Base-by-base conservation (phyloP, 2,888 invertebrate species). In the Cephus runcator region DNA sequence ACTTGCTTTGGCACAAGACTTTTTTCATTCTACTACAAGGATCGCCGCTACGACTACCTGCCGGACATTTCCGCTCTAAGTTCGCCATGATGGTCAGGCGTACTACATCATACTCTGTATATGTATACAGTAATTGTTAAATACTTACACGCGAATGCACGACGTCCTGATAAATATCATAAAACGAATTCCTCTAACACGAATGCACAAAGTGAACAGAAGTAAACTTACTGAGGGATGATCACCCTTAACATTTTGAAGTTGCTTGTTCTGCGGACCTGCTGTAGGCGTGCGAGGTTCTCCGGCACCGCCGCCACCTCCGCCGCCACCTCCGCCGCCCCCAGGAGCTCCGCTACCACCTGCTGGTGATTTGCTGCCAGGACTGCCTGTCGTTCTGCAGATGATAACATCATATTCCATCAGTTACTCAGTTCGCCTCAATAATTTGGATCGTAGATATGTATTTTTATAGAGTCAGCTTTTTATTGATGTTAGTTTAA, bases 221-320 rank as follows among this genome's bases (percentile, higher is more conserved):
- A 35, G 23, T 79, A 69, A 88, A 93, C 95, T 94, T 93, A 96
- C 96, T 93, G 96, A 95, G 88, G 96, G 96, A 92, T 96, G 96
- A 89, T 96, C 92, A 83, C 92, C 94, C 93, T 96, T 96, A 93
- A 95, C 96, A 93, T 95, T 95, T 88, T 95, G 95, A 84, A 95
- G 93, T 86, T 95, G 95, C 88, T 96, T 95, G 93, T 95, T 95
- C 91, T 95, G 94, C 4, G 94, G 94, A 75, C 90, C 90, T 73
- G 95, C 93, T 90, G 90, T 95, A 90, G 91, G 95, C 90, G 92
- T 90, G 30, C 90, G 88, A 11, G 92, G 87, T 88, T 92, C 91
- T 86, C 90, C 87, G 84, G 88, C 81, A 85, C 91, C 88, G 82
- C 90, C 88, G 84, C 88, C 86, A 83, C 87, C 86, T 81, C 87